Base-by-base conservation (phyloP, 2,888 invertebrate species). In the Ligdia adustata region DNA sequence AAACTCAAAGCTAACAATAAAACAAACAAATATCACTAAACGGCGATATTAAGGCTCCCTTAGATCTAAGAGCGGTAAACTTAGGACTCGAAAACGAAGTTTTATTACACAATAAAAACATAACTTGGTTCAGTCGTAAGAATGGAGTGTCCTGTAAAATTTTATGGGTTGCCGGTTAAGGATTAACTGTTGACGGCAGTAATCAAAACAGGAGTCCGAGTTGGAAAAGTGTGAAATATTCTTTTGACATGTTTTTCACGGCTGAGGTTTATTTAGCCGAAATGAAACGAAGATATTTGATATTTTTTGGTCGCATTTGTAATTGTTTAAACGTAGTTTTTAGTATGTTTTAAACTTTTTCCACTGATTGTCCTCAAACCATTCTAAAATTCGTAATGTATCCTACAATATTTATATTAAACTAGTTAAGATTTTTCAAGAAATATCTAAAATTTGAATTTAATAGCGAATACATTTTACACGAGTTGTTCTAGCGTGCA, bases 101-200 rank as follows among this genome's bases (percentile, higher is more conserved):
- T 74, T 70, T 63, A 67, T 66, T 69, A 53, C 57, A 57, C 62
- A 64, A 64, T 70, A 72, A 75, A 74, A 75, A 65, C 59, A 52
- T n/a, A 60, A 66, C 65, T 64, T 60, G 52, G 52, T 64, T 59
- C 43, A 52, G 40, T 52, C 57, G 60, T 60, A 62, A 68, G 63
- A 66, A 65, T 60, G 55, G 55, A 62, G 54, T 57, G 61, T 48
- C 55, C 55, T 47, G 56, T 49, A 47, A 61, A 69, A 61, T 68
- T 68, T 70, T 57, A 72, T 68, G 62, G 60, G 57, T 61, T 62
- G 56, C 33, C 43, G 38, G 46, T 50, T 60, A 56, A 39, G 54
- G 60, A 62, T 65, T 63, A 64, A 68, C 58, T 64, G 58, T 44
- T 47, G 48, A 69, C 51, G 39, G 51, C 52, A 20, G 33, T 51